phyloP scores from a whole-genome alignment of 2,797 vertebrate species.

The Dermochelys coriacea region DNA sequence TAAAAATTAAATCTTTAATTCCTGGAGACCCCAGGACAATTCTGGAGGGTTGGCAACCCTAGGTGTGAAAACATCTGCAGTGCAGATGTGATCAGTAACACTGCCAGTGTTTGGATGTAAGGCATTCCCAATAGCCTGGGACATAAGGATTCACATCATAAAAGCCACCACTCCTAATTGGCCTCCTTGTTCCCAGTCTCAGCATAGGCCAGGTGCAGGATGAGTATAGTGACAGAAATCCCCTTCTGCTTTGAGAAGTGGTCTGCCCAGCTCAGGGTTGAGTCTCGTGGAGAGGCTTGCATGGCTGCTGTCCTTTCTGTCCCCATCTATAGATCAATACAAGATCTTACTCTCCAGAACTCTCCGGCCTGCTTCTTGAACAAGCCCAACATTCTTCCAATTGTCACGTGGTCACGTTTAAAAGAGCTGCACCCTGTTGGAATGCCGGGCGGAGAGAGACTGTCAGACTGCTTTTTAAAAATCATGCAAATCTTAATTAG shows the following conservation, averaged over 20 bases:
- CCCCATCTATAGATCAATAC: background rate
- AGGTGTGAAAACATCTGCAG: background rate
- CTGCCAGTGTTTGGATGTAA: background rate
- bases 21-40: too few relatives aligned
- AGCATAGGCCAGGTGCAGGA: background rate
- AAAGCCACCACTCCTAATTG: background rate
- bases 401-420: background rate
- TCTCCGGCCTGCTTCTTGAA: background rate
- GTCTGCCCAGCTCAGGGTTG: background rate
- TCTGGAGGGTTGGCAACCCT: too few relatives aligned
- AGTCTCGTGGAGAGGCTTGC: background rate
- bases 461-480: slow-evolving; percentile 25
- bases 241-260: background rate
- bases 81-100: background rate
- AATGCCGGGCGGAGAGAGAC: slow-evolving; percentile 21
- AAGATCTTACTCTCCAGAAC: background rate
- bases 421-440: slow-evolving; percentile 56
- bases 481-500: slow-evolving; percentile 40
- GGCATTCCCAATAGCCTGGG: background rate
- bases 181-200: background rate
- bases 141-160: background rate
- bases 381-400: background rate
- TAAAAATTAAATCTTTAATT: too few relatives aligned
- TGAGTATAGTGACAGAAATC: too few relatives aligned
- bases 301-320: background rate